These are phyloP conservation scores for Paedocypris sp. DNA, from an alignment of 2,113 vertebrate genomes.

Conservation along the genomic window DNA sequence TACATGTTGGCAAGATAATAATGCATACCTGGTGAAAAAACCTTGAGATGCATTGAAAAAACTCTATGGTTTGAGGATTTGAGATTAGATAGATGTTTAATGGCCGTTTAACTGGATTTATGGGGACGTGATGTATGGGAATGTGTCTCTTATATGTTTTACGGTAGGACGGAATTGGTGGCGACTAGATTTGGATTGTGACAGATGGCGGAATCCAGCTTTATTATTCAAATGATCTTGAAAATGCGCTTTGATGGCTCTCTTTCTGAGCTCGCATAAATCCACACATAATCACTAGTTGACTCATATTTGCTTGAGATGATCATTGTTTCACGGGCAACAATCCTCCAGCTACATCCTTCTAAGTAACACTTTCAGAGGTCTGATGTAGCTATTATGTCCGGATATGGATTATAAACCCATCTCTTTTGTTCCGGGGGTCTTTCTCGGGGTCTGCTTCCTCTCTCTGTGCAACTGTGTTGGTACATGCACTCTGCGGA, in stretches of 20 bases:
- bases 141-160: too few relatives aligned
- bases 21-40: too few relatives aligned
- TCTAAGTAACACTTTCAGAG: background rate
- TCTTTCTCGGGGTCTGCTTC: background rate
- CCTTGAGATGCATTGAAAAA: too few relatives aligned
- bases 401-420: background rate
- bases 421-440: background rate
- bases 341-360: background rate
- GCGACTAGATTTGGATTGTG: conserved; percentile 2
- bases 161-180: too few relatives aligned
- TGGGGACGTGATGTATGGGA: too few relatives aligned
- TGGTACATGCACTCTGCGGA: conserved; percentile 16
- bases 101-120: too few relatives aligned
- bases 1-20: too few relatives aligned
- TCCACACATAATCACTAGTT: conserved; percentile 16
- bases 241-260: background rate
- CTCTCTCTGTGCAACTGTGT: conserved; percentile 16
- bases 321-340: background rate
- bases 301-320: background rate
- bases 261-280: background rate
- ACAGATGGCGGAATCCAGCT: conserved; percentile 17
- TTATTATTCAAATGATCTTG: conserved; percentile 1
- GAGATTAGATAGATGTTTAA: too few relatives aligned
- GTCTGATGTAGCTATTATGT: background rate
- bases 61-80: too few relatives aligned